Conservation (phyloP, 2,888 invertebrate species). For the Epiblema foenella region DNA sequence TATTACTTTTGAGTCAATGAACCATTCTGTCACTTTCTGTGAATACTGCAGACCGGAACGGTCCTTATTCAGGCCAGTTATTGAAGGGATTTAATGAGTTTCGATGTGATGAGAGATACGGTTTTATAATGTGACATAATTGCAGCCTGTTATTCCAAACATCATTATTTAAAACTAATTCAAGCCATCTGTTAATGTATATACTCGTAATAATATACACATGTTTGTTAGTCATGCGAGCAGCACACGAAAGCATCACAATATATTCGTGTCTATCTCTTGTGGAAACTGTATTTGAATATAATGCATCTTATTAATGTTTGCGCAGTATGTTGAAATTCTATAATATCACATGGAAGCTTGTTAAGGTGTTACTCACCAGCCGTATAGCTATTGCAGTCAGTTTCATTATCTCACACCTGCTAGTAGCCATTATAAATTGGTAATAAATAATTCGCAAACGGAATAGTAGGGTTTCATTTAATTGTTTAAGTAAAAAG, state of each 20-base stretch:
- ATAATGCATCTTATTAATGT: background rate
- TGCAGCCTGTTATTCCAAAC: background rate
- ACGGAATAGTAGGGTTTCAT: background rate
- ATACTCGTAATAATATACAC: no score
- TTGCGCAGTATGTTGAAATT: background rate
- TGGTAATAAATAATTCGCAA: slow-evolving; percentile 7
- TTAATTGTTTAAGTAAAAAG: background rate
- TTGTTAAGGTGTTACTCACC: slow-evolving; percentile 27
- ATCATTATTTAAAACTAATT: no score
- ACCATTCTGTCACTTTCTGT: slow-evolving; percentile 38
- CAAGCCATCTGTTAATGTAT: no score
- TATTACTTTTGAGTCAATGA: slow-evolving; percentile 55
- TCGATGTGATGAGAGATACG: background rate
- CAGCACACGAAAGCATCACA: no score
- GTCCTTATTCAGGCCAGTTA: slow-evolving; percentile 3
- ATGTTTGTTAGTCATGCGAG: no score
- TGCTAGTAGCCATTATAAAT: slow-evolving; percentile 17
- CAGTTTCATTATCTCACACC: slow-evolving; percentile 23
- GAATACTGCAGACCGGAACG: background rate
- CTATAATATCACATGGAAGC: slow-evolving; percentile 2
- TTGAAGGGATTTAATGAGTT: background rate
- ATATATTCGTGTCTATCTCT: background rate
- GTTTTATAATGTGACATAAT: slow-evolving; percentile 15
- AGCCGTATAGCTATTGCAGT: slow-evolving; percentile 16
- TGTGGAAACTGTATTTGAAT: no score